Evolutionary conservation across 2,888 invertebrate species (phyloP), one percentile per base, ranked within the genome.

Genomic region (Ennomos quercinarius): DNA sequence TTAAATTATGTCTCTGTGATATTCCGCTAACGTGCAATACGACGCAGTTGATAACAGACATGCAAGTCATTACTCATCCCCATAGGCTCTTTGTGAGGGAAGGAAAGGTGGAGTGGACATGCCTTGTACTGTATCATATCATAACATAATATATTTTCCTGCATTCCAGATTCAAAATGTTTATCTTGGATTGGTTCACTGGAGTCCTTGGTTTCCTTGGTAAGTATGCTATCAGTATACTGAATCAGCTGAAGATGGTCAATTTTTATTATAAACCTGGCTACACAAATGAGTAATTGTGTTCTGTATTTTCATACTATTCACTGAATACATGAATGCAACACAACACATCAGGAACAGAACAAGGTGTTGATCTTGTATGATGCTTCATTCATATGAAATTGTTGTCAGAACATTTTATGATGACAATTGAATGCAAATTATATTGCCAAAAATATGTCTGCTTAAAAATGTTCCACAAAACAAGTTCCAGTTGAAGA

Each of bases 141-240:
- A n/a, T n/a, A n/a, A n/a, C n/a, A 60, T 83, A 77, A 80, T 78
- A 68, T 68, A 52, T 74, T 78, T 80, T 80, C 69, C 60, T 80
- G 72, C 72, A 60, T 84, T 91, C 73, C 89, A 91, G 91, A 90
- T 86, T 84, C 85, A 91, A 83, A 87, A 98, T 98, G 98, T 98
- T 98, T 94, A 96, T 98, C 93, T 97, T 97, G 96, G 98, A 98
- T 92, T 98, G 98, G 98, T 96, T 98, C 87, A 97, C 98, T 88
- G 97, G 98, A 80, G 97, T 98, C 84, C 94, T 98, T 84, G 97
- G 97, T 88, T 98, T 97, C 93, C 95, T 98, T 87, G 98, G 98
- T 98, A 88, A 96, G 95, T 93, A 53, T 27, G 42, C 48, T 52
- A 27, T 63, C 57, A 43, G 63, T 57, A 39, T 62, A 37, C 43